These are phyloP conservation scores for Aphidius gifuensis DNA, from an alignment of 1,140 invertebrate species.

Conservation along the genomic window DNA sequence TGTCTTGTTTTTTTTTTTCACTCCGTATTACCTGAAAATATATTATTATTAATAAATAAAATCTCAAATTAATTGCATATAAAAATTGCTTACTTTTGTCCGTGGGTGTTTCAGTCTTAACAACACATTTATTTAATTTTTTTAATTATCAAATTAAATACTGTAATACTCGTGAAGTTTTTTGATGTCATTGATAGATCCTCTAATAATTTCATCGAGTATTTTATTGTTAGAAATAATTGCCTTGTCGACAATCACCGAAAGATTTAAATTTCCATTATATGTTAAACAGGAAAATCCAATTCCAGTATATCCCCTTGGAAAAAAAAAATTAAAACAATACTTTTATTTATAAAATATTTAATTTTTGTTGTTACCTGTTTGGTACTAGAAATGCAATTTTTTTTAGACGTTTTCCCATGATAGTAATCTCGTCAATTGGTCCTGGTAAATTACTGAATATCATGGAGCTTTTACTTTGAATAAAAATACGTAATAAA, in stretches of 20 bases:
- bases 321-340: conserved; percentile 10
- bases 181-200: conserved; percentile 35
- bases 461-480: conserved; percentile 40
- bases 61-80: too few species aligned
- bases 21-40: conserved; percentile 28
- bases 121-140: background rate
- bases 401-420: conserved; percentile 36
- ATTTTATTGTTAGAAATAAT: conserved; percentile 29
- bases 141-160: background rate
- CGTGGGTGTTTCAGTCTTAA: conserved; percentile 17
- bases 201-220: conserved; percentile 32
- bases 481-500: conserved; percentile 30
- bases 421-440: conserved; percentile 28
- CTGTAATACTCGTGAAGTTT: conserved; percentile 32
- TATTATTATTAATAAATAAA: too few species aligned
- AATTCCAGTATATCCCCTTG: conserved; percentile 36
- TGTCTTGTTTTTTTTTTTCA: conserved; percentile 19
- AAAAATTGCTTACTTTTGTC: conserved; percentile 27
- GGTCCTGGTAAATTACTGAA: conserved; percentile 46
- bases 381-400: conserved; percentile 45
- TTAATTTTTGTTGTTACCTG: conserved; percentile 24
- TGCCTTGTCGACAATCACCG: conserved; percentile 39
- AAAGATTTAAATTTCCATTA: conserved; percentile 38
- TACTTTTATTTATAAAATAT: background rate
- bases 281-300: conserved; percentile 43